Evolutionary conservation across 2,797 vertebrate genomes (phyloP), one percentile per base, ranked within the genome.

Genomic region (Varecia variegata): DNA sequence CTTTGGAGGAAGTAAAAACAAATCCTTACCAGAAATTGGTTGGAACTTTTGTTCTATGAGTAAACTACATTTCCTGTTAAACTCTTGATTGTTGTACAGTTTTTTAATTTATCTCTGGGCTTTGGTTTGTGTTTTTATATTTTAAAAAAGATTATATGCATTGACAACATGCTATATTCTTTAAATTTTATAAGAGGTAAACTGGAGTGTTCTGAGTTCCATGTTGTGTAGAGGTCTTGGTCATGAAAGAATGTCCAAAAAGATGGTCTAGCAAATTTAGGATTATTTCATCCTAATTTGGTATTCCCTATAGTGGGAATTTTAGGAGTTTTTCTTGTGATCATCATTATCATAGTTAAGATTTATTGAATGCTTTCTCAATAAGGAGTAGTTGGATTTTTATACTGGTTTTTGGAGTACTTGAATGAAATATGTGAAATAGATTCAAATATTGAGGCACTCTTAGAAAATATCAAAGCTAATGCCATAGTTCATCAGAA

Each of bases 261-360:
- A 84, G 65, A 92, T 56, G 30, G 40, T 77, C 25, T 90, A 77
- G 50, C 32, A 85, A 92, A 89, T 97, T 81, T 67, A 84, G 88
- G 60, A 92, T 95, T 77, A 45, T 89, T 93, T 97, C 71, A 45
- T 62, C 18, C 10, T 74, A 52, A 45, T 81, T 94, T 95, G 58
- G 12, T 93, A 74, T 96, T 82, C 65, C 47, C 18, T 79, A 7
- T 81, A 68, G 43, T 82, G 77, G 32, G 70, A 71, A 13, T 89
- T 95, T 93, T 71, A 50, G 38, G 52, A 84, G 56, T 90, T 95
- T 96, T 95, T 76, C 83, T 93, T 97, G 15, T 93, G 65, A 92
- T 93, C 13, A 88, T 91, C 32, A 45, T 88, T 84, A 54, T 80
- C 62, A 47, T 82, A 90, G 81, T 71, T 93, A 94, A 74, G 56